Evolutionary conservation across 2,797 vertebrate species (phyloP), one percentile per base, ranked within the genome.

Genomic region (Anas bernieri): DNA sequence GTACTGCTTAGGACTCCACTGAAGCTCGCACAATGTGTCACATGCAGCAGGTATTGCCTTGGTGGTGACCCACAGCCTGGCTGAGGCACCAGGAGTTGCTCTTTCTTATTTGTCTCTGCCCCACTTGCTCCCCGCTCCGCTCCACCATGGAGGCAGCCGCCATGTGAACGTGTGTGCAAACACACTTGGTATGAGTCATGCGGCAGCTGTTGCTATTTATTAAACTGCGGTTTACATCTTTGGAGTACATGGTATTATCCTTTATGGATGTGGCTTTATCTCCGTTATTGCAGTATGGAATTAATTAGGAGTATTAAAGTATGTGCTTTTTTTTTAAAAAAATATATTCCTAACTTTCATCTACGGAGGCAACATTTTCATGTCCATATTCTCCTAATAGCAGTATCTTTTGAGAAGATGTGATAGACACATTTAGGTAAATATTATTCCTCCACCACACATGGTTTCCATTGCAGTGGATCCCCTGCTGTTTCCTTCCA

Each of bases 401-500:
- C 83, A 93, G 82, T 79, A 74, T 92, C 81, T 75, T 93, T 88
- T 73, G 64, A 70, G 83, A 96, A 91, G 86, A 81, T 37, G 33
- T 88, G 90, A 91, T 83, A 84, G 94, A 96, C 89, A 91, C 52
- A 55, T 84, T 90, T 82, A 86, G 90, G 88, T 94, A 94, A 95
- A 95, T 90, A 88, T 91, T 83, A 78, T 92, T 95, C 83, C 73
- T 88, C 61, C 58, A 79, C 55, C 56, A 93, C 93, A 95, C 83
- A 76, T 83, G 95, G 78, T 93, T 96, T 90, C 87, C 75, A 93
- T 96, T 92, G 69, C 41, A 93, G 43, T 52, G 26, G 52, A 83
- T 94, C 87, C 79, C 85, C 89, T 96, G 96, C 96, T 94, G 86
- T 45, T 91, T 74, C 87, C 59, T 94, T 88, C 78, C 75, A 96